phyloP scores from a whole-genome alignment of 2,113 vertebrate genomes.

The Hiodon alosoides region DNA sequence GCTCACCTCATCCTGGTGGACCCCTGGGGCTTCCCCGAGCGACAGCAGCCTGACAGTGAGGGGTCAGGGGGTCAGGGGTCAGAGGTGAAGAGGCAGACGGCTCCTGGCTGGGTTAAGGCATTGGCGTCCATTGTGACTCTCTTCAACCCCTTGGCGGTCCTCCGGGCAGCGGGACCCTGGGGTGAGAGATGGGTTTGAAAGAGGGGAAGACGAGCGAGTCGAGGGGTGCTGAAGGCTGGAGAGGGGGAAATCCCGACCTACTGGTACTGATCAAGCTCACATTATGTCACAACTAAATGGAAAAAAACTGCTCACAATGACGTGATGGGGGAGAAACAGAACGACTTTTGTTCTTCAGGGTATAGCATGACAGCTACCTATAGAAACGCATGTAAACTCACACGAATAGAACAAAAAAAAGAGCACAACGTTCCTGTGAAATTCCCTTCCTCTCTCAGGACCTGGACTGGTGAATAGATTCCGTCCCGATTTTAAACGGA shows the following conservation, averaged over 20 bases:
- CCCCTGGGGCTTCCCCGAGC: conserved; percentile 82
- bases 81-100: conserved; percentile 41
- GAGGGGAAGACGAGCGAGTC: too few relatives aligned
- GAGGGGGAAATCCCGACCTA: too few relatives aligned
- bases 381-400: background rate
- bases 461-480: conserved; percentile 80
- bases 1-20: conserved; percentile 84
- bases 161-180: conserved; percentile 82
- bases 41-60: conserved; percentile 50
- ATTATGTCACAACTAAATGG: too few relatives aligned
- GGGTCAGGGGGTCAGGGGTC: conserved; percentile 22
- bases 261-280: too few relatives aligned
- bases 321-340: too few relatives aligned
- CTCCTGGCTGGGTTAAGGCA: conserved; percentile 75
- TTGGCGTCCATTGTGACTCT: conserved; percentile 64
- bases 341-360: too few relatives aligned
- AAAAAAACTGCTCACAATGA: too few relatives aligned
- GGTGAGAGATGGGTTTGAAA: conserved; percentile 50
- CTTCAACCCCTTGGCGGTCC: conserved; percentile 83
- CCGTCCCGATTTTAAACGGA: conserved; percentile 80
- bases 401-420: too few relatives aligned
- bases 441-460: conserved; percentile 52
- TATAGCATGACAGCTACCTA: too few relatives aligned
- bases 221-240: too few relatives aligned
- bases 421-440: background rate